Conservation (phyloP, 2,888 invertebrate genomes). For the Apoderus coryli region DNA sequence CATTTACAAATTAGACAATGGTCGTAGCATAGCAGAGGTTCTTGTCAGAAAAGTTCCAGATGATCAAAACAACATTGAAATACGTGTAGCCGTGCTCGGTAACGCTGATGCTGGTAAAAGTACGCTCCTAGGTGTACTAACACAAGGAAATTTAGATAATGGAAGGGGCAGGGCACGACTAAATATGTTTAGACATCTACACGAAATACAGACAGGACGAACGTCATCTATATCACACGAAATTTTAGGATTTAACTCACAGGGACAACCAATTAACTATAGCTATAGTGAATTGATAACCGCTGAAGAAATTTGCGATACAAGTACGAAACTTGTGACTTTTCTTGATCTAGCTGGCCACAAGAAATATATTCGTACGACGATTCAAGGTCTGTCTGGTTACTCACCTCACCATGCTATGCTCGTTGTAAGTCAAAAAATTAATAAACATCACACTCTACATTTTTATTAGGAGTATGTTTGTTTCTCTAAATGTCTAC, state of each 20-base stretch:
- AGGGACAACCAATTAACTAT: slow-evolving; percentile 78
- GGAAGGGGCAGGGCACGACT: slow-evolving; percentile 87
- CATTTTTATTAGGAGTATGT: too few relatives aligned
- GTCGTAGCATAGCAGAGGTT: slow-evolving; percentile 70
- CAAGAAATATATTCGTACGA: slow-evolving; percentile 88
- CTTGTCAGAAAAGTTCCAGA: slow-evolving; percentile 79
- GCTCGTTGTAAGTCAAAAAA: slow-evolving; percentile 66
- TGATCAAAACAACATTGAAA: slow-evolving; percentile 76
- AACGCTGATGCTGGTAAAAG: slow-evolving; percentile 97
- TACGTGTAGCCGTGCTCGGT: slow-evolving; percentile 80
- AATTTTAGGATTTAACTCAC: slow-evolving; percentile 86
- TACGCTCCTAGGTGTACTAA: slow-evolving; percentile 86
- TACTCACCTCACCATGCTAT: slow-evolving; percentile 87
- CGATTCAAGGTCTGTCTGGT: slow-evolving; percentile 85
- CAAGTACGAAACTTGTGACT: slow-evolving; percentile 84
- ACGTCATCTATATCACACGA: slow-evolving; percentile 94
- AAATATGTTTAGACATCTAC: slow-evolving; percentile 89
- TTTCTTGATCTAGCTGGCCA: slow-evolving; percentile 95
- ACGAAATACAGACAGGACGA: slow-evolving; percentile 87
- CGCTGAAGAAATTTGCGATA: slow-evolving; percentile 85
- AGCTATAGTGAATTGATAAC: slow-evolving; percentile 80
- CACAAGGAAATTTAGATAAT: slow-evolving; percentile 92
- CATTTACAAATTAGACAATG: too few relatives aligned
- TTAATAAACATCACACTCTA: too few relatives aligned
- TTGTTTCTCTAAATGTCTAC: too few relatives aligned